Conservation (phyloP, 2,113 vertebrate species). For the Thomomys bottae region DNA sequence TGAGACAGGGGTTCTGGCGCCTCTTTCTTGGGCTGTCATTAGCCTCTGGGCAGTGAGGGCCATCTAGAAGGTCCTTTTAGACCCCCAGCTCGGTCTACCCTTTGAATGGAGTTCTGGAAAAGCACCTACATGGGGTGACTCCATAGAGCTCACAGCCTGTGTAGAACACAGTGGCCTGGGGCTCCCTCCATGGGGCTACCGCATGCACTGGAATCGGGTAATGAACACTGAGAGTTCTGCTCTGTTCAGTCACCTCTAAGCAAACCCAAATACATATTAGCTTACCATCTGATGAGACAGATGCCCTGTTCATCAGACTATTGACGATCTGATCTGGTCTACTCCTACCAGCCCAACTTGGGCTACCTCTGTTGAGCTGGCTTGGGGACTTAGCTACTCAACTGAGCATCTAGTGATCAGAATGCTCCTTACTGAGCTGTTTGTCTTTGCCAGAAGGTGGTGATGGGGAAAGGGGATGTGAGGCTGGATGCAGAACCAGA, state of each 20-base stretch:
- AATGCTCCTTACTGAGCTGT: neutral
- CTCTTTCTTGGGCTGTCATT: neutral
- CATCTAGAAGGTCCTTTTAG: too few species aligned
- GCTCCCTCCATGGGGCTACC: neutral
- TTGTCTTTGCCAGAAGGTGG: neutral
- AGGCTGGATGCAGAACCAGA: neutral
- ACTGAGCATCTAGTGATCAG: neutral
- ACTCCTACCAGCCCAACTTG: neutral
- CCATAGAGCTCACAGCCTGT: fast-evolving
- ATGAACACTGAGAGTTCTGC: neutral
- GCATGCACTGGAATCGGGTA: too few species aligned
- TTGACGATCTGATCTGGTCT: too few species aligned
- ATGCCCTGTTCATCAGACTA: neutral
- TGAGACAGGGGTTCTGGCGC: neutral
- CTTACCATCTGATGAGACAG: neutral
- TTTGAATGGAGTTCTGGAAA: neutral
- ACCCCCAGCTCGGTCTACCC: neutral
- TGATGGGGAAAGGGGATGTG: neutral
- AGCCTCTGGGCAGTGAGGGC: neutral
- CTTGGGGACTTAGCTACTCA: neutral
- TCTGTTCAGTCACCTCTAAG: neutral
- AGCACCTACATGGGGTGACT: neutral
- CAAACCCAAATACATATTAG: neutral
- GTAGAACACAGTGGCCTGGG: too few species aligned
- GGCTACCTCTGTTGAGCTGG: neutral